Base-by-base conservation (phyloP, 2,888 invertebrate species). In the Metacarcinus magister region DNA sequence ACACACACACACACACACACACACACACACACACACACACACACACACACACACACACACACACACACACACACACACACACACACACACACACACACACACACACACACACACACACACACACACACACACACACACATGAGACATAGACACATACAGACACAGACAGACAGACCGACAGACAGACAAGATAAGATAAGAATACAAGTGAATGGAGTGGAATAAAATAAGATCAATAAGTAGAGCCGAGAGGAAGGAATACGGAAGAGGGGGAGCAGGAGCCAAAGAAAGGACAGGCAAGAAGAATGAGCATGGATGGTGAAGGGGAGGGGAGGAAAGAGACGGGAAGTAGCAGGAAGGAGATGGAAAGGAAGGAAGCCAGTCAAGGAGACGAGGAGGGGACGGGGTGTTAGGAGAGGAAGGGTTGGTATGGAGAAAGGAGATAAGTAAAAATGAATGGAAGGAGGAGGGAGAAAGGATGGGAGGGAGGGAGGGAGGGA, bases 361-460 rank as follows among this genome's bases (percentile, higher is more conserved):
- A 82, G 67, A 67, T 67, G 67, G 67, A 67, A 67, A 67, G 82
- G 82, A 82, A 32, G 32, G 82, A 82, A 82, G 82, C 32, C 32
- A 82, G 32, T 32, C 32, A 32, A 32, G 23, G 32, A 82, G 32
- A 82, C 28, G 32, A 82, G 82, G 82, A 32, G 82, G 82, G 82
- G 82, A 23, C 32, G 32, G 82, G 82, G 32, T 8, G 82, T 82
- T 82, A 82, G 32, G 10, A 32, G 82, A 82, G 82, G 82, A 82
- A 82, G 82, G 82, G 82, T 10, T 32, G 32, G 82, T 32, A 32
- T 82, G 82, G 82, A 32, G 82, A 82, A 82, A 32, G 82, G 32
- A 82, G 82, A 82, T 82, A 82, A 82, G 82, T 82, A 82, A 82
- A 82, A 67, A n/a, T 67, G 67, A n/a, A n/a, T 90, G 91, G 44